Evolutionary conservation across 2,797 vertebrate genomes (phyloP), one percentile per base, ranked within the genome.

Genomic region (Coregonus ussuriensis): DNA sequence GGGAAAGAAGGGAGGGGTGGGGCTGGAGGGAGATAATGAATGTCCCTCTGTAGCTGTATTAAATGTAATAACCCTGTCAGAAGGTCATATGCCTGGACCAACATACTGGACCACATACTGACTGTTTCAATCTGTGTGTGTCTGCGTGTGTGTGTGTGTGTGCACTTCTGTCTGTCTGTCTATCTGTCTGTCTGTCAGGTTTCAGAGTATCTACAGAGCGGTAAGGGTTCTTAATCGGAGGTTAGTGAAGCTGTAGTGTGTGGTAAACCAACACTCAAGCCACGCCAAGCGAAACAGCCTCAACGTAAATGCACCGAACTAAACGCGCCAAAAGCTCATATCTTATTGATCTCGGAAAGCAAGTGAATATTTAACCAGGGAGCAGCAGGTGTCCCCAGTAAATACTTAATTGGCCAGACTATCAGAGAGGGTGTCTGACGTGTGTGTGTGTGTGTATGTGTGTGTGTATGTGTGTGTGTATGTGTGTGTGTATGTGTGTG

Each of bases 271-370:
- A 74, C 72, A 84, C 69, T 77, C 11, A 68, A 84, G 77, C 79
- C 66, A 41, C 76, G 69, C 73, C 74, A 67, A 78, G 74, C 7
- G 54, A 81, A 86, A 81, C 5, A 79, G 76, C 11, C 52, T 33
- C 15, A 63, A 16, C n/a, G 72, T 14, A 53, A 68, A 75, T 77
- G 75, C 66, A 33, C 37, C 6, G 37, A 41, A 41, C 37, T 41
- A 41, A 41, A 41, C 77, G 75, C 63, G 31, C 88, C 90, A 91
- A 91, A 83, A 59, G 77, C 91, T 91, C 88, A 94, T 95, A 79
- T 90, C 93, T 95, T 90, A 95, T 95, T 95, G 84, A 95, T 93
- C 69, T 84, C 86, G 92, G 93, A 93, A 94, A 95, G 92, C 88
- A 79, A 91, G 89, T 94, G 87, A 93, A 93, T 91, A 92, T 94